Base-by-base conservation (phyloP, 1,140 invertebrate genomes). In the Catajapyx aquilonaris region DNA sequence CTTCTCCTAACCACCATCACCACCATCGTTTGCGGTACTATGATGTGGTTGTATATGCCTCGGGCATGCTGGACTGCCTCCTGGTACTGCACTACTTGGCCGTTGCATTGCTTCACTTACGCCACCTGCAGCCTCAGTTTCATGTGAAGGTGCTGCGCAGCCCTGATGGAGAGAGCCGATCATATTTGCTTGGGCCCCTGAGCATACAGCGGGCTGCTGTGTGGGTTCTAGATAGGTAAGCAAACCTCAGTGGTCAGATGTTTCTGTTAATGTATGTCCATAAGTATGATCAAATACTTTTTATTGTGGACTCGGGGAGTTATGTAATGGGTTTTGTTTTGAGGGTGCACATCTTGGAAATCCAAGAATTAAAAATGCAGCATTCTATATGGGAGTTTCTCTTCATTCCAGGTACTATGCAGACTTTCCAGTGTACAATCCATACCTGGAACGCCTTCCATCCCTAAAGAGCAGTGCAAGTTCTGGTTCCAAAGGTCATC, bases 341-440 rank as follows among this genome's bases (percentile, higher is more conserved):
- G n/a, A n/a, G n/a, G n/a, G n/a, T n/a, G n/a, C n/a, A n/a, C n/a
- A n/a, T n/a, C n/a, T n/a, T n/a, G n/a, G n/a, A n/a, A n/a, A n/a
- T n/a, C n/a, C n/a, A n/a, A n/a, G n/a, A n/a, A n/a, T n/a, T n/a
- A n/a, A n/a, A n/a, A n/a, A n/a, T n/a, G n/a, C n/a, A n/a, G n/a
- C n/a, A n/a, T n/a, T n/a, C n/a, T n/a, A n/a, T n/a, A n/a, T n/a
- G n/a, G n/a, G n/a, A n/a, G n/a, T n/a, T n/a, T n/a, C n/a, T n/a
- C n/a, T n/a, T n/a, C n/a, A n/a, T n/a, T n/a, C n/a, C n/a, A n/a
- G n/a, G 41, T 98, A 98, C 55, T 96, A 96, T 47, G 79, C 81
- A 1, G 87, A 95, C 52, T 97, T 98, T 59, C 73, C 83, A 0
- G 84, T 90, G 39, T 97, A 93, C 50, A 97, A 97, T 61, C 90